A percentile compares a stretch with the other conserved stretches of the same genome.
phyloP scores from a whole-genome alignment of 92 coral and sea anemone species.

The Porites rus region DNA sequence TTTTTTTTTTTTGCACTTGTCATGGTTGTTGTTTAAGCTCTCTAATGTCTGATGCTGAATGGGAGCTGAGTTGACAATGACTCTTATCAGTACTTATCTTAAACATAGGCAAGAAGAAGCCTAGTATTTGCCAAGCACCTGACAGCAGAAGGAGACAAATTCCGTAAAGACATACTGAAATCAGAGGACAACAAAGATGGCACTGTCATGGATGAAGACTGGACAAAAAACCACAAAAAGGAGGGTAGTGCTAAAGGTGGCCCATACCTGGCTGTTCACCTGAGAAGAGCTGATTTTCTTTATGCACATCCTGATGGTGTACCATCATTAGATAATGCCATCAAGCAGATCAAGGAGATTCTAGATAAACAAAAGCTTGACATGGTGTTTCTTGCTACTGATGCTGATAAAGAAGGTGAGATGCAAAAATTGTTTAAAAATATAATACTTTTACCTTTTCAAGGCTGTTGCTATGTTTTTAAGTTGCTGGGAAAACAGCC shows the following conservation, averaged over 20 bases:
- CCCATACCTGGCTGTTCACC: constrained; percentile 90
- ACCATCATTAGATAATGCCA: constrained; percentile 88
- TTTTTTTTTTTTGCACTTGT: too few relatives aligned
- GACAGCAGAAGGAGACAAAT: constrained; percentile 94
- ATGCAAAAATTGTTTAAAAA: background rate
- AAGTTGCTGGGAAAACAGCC: too few relatives aligned
- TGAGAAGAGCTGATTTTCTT: constrained; percentile 93
- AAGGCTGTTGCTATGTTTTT: too few relatives aligned
- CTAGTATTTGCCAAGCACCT: constrained; percentile 96
- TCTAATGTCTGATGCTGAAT: too few relatives aligned
- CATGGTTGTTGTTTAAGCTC: too few relatives aligned
- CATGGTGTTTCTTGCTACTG: constrained; percentile 94
- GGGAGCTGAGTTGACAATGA: too few relatives aligned
- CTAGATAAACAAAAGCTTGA: constrained; percentile 84
- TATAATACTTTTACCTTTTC: background rate
- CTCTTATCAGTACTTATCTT: too few relatives aligned
- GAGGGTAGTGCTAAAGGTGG: constrained; percentile 97
- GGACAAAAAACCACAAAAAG: constrained; percentile 91
- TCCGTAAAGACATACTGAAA: constrained; percentile 79
- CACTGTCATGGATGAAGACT: constrained; percentile 93
- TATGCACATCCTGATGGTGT: constrained; percentile 92
- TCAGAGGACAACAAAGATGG: constrained; percentile 89
- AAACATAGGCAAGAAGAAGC: constrained; percentile 89
- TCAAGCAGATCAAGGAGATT: constrained; percentile 85
- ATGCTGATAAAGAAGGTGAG: constrained; percentile 83